These are phyloP conservation scores for Drosophila incognita DNA, from an alignment of 2,888 invertebrate genomes.

Conservation along the genomic window DNA sequence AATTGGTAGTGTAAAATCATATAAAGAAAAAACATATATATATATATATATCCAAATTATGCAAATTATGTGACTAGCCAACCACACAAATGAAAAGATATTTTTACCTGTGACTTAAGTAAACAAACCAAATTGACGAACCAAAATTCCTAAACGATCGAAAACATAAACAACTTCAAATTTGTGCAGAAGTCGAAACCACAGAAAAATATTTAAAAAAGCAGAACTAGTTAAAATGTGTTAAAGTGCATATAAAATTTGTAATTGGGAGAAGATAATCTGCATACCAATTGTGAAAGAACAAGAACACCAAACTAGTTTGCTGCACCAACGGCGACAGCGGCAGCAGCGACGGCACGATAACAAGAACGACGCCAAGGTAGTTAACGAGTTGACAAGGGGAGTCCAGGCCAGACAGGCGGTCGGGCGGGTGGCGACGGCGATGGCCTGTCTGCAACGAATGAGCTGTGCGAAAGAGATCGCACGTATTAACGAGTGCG, in stretches of 20 bases:
- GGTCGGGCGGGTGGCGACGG: conserved; percentile 19
- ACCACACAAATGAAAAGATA: conserved; percentile 32
- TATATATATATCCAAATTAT: background rate
- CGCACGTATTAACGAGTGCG: conserved; percentile 18
- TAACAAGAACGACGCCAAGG: conserved; percentile 75
- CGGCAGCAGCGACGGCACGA: conserved; percentile 41
- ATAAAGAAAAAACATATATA: background rate
- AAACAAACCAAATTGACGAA: conserved; percentile 36
- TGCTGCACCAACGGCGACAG: conserved; percentile 43
- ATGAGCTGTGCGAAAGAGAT: conserved; percentile 36
- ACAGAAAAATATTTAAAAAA: background rate
- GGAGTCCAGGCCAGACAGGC: conserved; percentile 40
- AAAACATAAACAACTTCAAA: conserved; percentile 31
- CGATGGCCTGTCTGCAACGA: conserved; percentile 14
- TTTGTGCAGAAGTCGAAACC: conserved; percentile 6
- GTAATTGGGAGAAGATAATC: conserved; percentile 60
- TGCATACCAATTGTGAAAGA: conserved; percentile 67
- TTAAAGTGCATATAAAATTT: conserved; percentile 43
- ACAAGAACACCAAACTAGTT: conserved; percentile 61
- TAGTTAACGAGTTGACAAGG: conserved; percentile 73
- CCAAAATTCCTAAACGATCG: background rate
- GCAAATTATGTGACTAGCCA: conserved; percentile 14
- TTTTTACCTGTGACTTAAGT: conserved; percentile 45
- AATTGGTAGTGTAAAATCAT: background rate
- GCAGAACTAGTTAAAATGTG: conserved; percentile 20